phyloP scores from a whole-genome alignment of 2,888 invertebrate genomes.

The Sminthurinus aureus region DNA sequence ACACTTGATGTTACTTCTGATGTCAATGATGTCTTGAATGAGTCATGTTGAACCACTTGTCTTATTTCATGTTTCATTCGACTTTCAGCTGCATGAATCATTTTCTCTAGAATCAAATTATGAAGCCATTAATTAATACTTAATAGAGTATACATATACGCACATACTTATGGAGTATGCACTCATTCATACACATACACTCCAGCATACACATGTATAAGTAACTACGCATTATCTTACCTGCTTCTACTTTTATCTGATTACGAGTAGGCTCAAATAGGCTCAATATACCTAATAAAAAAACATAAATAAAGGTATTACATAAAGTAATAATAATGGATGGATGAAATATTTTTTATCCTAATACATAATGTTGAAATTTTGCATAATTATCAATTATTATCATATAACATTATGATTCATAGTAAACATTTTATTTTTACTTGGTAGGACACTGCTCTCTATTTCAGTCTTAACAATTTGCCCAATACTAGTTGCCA shows the following conservation, averaged over 20 bases:
- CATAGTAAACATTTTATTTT: not conserved
- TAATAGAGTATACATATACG: no score
- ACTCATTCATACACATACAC: no score
- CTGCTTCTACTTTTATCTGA: slow-evolving; percentile 77
- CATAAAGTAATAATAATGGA: not conserved
- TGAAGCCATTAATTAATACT: no score
- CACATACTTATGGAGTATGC: no score
- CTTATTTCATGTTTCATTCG: slow-evolving; percentile 80
- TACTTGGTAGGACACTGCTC: slow-evolving; percentile 64
- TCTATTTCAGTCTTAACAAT: slow-evolving; percentile 69
- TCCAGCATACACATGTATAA: no score
- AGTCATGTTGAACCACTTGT: slow-evolving; percentile 81
- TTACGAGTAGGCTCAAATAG: slow-evolving; percentile 77
- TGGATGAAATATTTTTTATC: not conserved
- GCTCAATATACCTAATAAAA: slow-evolving; percentile 68
- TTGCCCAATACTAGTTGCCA: slow-evolving; percentile 59
- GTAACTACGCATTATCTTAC: no score
- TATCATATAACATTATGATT: no score
- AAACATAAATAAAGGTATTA: not conserved
- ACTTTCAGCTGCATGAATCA: slow-evolving; percentile 76
- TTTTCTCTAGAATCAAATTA: no score
- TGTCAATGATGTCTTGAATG: slow-evolving; percentile 78
- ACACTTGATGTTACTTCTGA: slow-evolving; percentile 74
- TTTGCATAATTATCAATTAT: no score
- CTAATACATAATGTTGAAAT: not conserved